phyloP scores from a whole-genome alignment of 2,113 vertebrate species.

The Hystrix cristata region DNA sequence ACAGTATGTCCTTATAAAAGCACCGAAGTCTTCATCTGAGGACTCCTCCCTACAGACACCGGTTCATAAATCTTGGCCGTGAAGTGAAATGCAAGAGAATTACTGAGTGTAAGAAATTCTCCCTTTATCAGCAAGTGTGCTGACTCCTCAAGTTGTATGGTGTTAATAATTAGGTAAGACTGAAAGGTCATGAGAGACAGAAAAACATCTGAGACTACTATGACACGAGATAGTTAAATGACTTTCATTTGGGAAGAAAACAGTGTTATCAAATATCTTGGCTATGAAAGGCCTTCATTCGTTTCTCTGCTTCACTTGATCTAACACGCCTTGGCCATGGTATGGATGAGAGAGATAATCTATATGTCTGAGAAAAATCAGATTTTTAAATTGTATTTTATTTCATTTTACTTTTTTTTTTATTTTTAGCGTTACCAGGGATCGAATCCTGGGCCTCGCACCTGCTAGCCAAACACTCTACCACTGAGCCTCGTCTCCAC shows the following conservation, averaged over 20 bases:
- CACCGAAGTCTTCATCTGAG: background rate
- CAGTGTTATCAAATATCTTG: slow-evolving; percentile 43
- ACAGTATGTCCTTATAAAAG: slow-evolving; percentile 59
- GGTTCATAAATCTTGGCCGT: slow-evolving; percentile 65
- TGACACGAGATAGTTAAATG: slow-evolving; percentile 28
- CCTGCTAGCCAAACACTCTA: background rate
- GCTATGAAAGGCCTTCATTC: background rate
- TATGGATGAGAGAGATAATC: background rate
- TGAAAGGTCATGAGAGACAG: slow-evolving; percentile 50
- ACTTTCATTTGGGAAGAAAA: background rate
- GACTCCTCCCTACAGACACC: background rate
- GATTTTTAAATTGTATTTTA: background rate
- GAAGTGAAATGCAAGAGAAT: slow-evolving; percentile 61
- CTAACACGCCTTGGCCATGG: background rate
- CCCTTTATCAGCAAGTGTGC: slow-evolving; percentile 52
- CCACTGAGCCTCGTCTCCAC: background rate
- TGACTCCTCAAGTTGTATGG: background rate
- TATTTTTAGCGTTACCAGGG: background rate
- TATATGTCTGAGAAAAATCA: background rate
- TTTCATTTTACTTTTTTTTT: background rate
- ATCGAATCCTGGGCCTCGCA: background rate
- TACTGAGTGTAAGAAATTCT: background rate
- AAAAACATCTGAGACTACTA: background rate
- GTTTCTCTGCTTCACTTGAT: background rate
- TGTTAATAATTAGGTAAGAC: slow-evolving; percentile 65